Evolutionary conservation across 2,888 invertebrate species (phyloP).

Genomic region (Himalopsyche tibetana): DNA sequence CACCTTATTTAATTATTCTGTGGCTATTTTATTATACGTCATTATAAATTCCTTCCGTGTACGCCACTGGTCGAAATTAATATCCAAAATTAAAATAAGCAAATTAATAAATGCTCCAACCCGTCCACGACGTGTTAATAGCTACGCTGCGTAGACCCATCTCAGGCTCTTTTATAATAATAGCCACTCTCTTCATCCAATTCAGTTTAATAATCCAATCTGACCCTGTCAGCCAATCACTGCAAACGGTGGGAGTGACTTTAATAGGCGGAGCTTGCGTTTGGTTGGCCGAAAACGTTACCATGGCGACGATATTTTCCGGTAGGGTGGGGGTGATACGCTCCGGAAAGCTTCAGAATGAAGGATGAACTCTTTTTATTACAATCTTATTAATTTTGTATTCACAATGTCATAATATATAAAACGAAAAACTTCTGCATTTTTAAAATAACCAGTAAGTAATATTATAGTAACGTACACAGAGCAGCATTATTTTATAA

Average conservation of each 20-base stretch:
- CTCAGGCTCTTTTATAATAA: conserved; percentile 42
- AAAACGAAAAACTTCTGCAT: too few species aligned
- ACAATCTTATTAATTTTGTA: not conserved
- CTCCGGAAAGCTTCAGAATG: not conserved
- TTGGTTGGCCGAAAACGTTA: conserved; percentile 57
- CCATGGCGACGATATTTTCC: conserved; percentile 59
- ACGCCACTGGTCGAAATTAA: conserved; percentile 28
- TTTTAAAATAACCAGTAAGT: too few species aligned
- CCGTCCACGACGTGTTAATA: conserved; percentile 45
- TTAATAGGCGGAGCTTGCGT: conserved; percentile 53
- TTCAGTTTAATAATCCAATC: conserved; percentile 60
- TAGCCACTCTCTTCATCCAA: conserved; percentile 50
- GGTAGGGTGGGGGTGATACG: conserved; percentile 48
- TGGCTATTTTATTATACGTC: not conserved
- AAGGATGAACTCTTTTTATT: conserved; percentile 3
- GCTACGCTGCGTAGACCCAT: conserved; percentile 40
- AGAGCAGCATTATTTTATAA: too few species aligned
- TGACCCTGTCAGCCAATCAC: conserved; percentile 60
- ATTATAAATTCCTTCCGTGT: not conserved
- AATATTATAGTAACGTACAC: too few species aligned
- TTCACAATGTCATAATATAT: too few species aligned
- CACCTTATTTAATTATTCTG: not conserved
- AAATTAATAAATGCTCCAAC: conserved; percentile 45
- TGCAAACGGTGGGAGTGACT: conserved; percentile 49
- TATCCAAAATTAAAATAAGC: conserved; percentile 40